phyloP scores from a whole-genome alignment of 1,140 invertebrate genomes.

The Pseudomyrmex sp. region DNA sequence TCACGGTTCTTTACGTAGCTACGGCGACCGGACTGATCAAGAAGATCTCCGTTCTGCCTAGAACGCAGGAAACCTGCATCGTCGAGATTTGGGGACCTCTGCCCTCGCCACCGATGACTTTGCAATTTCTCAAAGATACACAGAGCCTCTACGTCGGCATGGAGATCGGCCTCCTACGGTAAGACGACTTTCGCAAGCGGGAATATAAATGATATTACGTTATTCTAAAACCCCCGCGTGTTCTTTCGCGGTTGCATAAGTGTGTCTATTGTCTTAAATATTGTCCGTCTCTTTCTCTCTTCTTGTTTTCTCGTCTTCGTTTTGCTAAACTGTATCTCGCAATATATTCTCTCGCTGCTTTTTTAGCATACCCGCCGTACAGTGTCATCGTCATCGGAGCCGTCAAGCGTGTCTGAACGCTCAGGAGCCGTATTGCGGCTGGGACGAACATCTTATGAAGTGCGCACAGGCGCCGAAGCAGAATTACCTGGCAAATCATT shows the following conservation, averaged over 20 bases:
- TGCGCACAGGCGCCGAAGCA: slow-evolving; percentile 90
- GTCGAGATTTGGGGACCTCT: slow-evolving; percentile 94
- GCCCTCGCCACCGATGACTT: slow-evolving; percentile 87
- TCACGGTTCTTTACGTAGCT: slow-evolving; percentile 92
- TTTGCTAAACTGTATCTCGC: slow-evolving; percentile 6
- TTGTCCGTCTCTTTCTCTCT: not conserved
- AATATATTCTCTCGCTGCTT: slow-evolving; percentile 12
- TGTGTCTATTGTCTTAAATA: slow-evolving; percentile 5
- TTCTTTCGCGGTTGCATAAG: not conserved
- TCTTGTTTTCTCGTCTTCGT: not conserved
- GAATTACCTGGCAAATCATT: slow-evolving; percentile 87
- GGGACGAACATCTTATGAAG: slow-evolving; percentile 91
- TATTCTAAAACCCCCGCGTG: not conserved
- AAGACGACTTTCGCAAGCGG: slow-evolving; percentile 3
- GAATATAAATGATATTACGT: not conserved
- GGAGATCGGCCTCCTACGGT: slow-evolving; percentile 88
- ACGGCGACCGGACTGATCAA: slow-evolving; percentile 91
- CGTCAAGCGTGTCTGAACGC: slow-evolving; percentile 91
- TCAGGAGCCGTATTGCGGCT: slow-evolving; percentile 97
- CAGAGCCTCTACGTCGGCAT: slow-evolving; percentile 94
- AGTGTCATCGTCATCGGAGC: slow-evolving; percentile 91
- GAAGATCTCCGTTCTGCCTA: slow-evolving; percentile 92
- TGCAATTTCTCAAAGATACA: slow-evolving; percentile 93
- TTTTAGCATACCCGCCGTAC: slow-evolving; percentile 89
- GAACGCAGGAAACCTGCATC: slow-evolving; percentile 90